Percentiles rank a stretch among this genome's conserved stretches.
phyloP scores from a whole-genome alignment of 2,797 vertebrate genomes.

The Sphenodon punctatus region DNA sequence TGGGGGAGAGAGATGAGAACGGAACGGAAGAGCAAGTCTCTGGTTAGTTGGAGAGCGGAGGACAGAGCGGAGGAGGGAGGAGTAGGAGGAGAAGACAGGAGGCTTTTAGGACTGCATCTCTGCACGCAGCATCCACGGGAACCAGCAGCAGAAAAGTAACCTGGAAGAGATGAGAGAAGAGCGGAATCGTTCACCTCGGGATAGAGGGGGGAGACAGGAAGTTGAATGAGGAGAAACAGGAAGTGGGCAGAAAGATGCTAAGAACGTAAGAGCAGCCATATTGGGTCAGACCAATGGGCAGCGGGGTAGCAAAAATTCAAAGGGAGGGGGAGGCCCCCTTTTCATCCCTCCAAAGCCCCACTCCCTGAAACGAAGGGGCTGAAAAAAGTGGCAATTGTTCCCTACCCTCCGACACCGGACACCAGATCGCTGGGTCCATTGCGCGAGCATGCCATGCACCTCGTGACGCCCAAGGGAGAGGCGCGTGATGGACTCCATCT shows the following conservation, averaged over 20 bases:
- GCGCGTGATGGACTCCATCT: no score
- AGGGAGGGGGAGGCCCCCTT: no score
- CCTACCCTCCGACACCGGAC: no score
- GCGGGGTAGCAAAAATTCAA: no score
- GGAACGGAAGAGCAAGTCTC: conserved; percentile 51
- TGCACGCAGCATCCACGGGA: conserved; percentile 93
- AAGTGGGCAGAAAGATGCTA: neutral
- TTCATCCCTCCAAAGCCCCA: no score
- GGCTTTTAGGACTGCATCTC: conserved; percentile 91
- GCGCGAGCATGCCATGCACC: no score
- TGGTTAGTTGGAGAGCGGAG: conserved; percentile 32
- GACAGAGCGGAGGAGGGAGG: neutral
- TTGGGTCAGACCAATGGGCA: no score
- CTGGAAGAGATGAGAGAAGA: conserved; percentile 66
- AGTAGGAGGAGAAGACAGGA: neutral
- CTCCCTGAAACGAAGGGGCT: no score
- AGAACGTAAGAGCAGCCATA: no score
- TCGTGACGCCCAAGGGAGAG: no score
- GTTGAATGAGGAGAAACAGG: neutral
- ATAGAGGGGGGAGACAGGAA: neutral
- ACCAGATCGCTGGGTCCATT: no score
- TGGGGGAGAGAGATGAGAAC: neutral
- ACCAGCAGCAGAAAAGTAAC: conserved; percentile 96
- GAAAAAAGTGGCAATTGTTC: no score
- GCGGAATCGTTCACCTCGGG: neutral